A percentile compares a stretch with the other conserved stretches of the same genome.
phyloP scores from a whole-genome alignment of 2,113 vertebrate genomes.

The Clarias gariepinus region DNA sequence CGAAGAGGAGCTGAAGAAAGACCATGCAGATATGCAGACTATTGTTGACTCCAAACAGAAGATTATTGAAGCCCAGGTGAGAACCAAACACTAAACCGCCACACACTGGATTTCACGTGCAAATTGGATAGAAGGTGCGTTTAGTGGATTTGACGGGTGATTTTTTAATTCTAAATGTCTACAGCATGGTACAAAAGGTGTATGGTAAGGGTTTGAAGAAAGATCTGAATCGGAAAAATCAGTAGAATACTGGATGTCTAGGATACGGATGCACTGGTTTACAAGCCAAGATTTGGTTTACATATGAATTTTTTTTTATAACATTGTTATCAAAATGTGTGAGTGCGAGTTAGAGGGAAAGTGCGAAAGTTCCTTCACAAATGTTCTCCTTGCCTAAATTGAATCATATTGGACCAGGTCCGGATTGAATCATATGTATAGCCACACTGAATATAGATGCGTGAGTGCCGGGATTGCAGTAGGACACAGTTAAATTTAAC shows the following conservation, averaged over 20 bases:
- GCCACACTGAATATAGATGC: not conserved
- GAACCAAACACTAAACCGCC: not conserved
- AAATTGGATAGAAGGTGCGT: not conserved
- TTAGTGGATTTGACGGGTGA: not conserved
- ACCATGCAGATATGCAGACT: constrained; percentile 97
- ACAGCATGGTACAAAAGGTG: not conserved
- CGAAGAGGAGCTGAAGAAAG: constrained; percentile 97
- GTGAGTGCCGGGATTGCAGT: not conserved
- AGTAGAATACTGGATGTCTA: not conserved
- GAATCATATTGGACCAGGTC: not conserved
- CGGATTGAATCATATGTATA: too few relatives aligned
- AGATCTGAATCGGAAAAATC: not conserved
- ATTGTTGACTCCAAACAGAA: constrained; percentile 98
- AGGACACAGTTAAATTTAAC: not conserved
- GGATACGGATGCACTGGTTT: not conserved
- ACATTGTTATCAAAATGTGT: not conserved
- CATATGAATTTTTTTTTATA: too few relatives aligned
- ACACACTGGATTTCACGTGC: not conserved
- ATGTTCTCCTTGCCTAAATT: not conserved
- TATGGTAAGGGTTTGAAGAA: not conserved
- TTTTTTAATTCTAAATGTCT: not conserved
- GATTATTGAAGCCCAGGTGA: constrained; percentile 97
- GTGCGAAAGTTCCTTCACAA: not conserved
- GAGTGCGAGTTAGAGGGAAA: not conserved
- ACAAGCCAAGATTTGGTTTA: not conserved